A percentile compares a stretch with the other conserved stretches of the same genome.
Conservation (phyloP, 2,113 vertebrate species). For the Neogale vison region DNA sequence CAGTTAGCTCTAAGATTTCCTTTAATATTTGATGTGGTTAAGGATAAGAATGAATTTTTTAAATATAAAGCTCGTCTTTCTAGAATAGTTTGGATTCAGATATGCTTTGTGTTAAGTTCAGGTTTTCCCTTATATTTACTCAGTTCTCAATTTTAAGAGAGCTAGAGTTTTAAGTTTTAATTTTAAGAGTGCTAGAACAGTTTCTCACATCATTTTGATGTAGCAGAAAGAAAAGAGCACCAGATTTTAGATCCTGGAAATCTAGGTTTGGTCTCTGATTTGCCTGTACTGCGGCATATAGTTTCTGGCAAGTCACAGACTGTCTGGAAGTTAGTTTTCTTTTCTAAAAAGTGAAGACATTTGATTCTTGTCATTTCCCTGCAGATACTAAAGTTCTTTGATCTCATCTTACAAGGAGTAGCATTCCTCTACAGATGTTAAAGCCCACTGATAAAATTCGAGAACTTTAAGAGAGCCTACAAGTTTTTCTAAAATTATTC, state of each 20-base stretch:
- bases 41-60: background rate
- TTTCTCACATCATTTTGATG: background rate
- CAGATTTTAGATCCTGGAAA: background rate
- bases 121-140: background rate
- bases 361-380: slow-evolving; percentile 23
- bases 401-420: slow-evolving; percentile 24
- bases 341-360: slow-evolving; percentile 44
- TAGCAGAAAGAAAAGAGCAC: background rate
- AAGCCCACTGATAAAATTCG: background rate
- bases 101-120: background rate
- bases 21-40: background rate
- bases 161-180: too few species aligned
- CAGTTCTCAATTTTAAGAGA: background rate
- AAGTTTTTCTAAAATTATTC: slow-evolving; percentile 15
- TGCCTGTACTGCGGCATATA: background rate
- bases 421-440: slow-evolving; percentile 17
- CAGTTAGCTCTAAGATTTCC: background rate
- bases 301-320: background rate
- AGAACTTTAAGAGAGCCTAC: slow-evolving; percentile 6
- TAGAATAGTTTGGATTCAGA: background rate
- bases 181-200: background rate
- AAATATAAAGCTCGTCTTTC: background rate
- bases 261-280: background rate
- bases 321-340: slow-evolving; percentile 38
- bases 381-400: background rate